These are phyloP conservation scores for Scaptomyza pallida DNA, from an alignment of 1,140 invertebrate species.

Conservation along the genomic window DNA sequence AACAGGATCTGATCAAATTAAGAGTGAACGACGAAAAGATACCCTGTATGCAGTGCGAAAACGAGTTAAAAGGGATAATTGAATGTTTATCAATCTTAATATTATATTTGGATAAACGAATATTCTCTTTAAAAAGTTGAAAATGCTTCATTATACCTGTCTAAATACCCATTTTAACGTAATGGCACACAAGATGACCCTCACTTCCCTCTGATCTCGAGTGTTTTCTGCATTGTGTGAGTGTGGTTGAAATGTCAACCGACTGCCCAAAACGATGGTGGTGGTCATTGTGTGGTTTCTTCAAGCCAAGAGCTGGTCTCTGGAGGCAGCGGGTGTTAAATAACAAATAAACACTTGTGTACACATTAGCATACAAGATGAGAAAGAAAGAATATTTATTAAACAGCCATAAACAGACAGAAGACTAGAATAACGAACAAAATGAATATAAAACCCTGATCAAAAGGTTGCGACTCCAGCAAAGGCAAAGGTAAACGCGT, in stretches of 20 bases:
- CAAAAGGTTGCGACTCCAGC: constrained; percentile 31
- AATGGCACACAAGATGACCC: constrained; percentile 6
- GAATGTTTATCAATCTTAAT: no score
- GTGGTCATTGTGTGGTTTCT: constrained; percentile 55
- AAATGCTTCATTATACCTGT: constrained; percentile 4
- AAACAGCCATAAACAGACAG: constrained; percentile 50
- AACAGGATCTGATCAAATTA: neutral
- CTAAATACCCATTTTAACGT: no score
- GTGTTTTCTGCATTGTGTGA: constrained; percentile 17
- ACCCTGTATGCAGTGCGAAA: neutral
- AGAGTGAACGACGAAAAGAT: neutral
- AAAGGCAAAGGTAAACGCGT: constrained; percentile 10
- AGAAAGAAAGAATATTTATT: constrained; percentile 52
- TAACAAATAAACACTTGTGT: constrained; percentile 82
- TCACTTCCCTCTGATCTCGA: neutral
- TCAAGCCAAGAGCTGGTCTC: neutral
- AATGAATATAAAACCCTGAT: constrained; percentile 6
- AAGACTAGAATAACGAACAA: constrained; percentile 27
- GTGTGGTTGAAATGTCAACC: constrained; percentile 43
- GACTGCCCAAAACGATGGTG: constrained; percentile 37
- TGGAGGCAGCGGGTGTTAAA: constrained; percentile 72
- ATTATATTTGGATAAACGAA: no score
- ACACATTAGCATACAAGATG: constrained; percentile 66
- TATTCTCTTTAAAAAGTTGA: no score
- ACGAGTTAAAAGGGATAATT: no score